Evolutionary conservation across 2,888 invertebrate species (phyloP), one percentile per base, ranked within the genome.

Genomic region (Saturnia japonica): DNA sequence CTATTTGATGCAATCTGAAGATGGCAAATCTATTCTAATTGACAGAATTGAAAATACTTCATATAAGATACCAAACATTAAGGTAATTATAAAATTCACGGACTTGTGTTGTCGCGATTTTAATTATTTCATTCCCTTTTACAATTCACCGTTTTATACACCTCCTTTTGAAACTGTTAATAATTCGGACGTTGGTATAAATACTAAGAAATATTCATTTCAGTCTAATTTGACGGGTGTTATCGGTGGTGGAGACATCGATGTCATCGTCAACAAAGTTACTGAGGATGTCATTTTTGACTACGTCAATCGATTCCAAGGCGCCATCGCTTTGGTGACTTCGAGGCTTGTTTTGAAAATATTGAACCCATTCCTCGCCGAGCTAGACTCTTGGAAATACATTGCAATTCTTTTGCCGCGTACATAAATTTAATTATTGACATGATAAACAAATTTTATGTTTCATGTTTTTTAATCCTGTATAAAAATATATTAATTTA

Each of bases 181-280:
- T 34, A 34, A 34, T 34, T 2, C 19, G 47, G 19, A 4, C 54
- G 19, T 11, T 57, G 25, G 19, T 28, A 14, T 60, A 28, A 14
- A 4, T 6, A 14, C 25, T 60, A 28, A 60, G 14, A 6, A 28
- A 25, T 16, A 28, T 6, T 40, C n/a, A n/a, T 68, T 85, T 16
- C 84, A 94, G 94, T 87, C 89, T 0, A 74, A 84, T 1, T 73
- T 94, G 69, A 83, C 82, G 7, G 94, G 94, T 16, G 90, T 78
- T 3, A 89, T 94, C 70, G 94, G 93, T 19, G 94, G 94, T 16
- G 93, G 93, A 0, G 86, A 90, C 69, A 90, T 94, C 71, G 93
- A 94, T 76, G 77, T 74, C 0, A 87, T 94, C 45, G 88, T 91
- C 28, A 94, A 94, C 80, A 85, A 89, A 0, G 73, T 94, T 4